Evolutionary conservation across 1,140 invertebrate genomes (phyloP).

Genomic region (Nasonia longicornis): DNA sequence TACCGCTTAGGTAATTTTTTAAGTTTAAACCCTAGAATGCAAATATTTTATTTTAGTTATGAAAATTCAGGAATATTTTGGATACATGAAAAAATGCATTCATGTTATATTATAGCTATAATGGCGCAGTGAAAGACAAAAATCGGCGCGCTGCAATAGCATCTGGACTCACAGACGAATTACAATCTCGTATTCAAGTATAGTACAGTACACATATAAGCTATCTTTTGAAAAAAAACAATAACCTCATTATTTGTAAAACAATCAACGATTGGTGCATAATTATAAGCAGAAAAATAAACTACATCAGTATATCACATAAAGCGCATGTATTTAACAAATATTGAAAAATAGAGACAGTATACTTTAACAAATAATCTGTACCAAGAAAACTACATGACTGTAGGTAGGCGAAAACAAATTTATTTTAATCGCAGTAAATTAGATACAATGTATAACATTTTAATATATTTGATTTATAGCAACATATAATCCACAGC

Average conservation of each 20-base stretch:
- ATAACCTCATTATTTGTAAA: background rate
- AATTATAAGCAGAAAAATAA: background rate
- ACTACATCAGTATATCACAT: constrained; percentile 24
- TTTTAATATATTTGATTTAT: background rate
- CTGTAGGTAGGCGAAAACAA: background rate
- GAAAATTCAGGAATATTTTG: constrained; percentile 11
- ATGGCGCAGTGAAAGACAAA: constrained; percentile 27
- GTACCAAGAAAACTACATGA: background rate
- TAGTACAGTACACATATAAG: constrained; percentile 8
- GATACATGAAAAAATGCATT: constrained; percentile 6
- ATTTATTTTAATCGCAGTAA: background rate
- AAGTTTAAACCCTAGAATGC: background rate
- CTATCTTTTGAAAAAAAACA: background rate
- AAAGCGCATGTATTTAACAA: constrained; percentile 27
- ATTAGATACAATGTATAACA: background rate
- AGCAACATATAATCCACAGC: background rate
- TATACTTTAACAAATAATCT: background rate
- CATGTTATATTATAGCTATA: background rate
- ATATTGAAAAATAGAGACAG: constrained; percentile 25
- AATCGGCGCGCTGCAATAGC: background rate
- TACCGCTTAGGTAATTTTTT: background rate
- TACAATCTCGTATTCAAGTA: constrained; percentile 17
- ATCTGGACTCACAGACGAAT: constrained; percentile 1
- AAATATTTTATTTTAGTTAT: background rate
- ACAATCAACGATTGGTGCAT: background rate